Conservation (phyloP, 2,797 vertebrate species). For the Heteromormyrus szaboi region DNA sequence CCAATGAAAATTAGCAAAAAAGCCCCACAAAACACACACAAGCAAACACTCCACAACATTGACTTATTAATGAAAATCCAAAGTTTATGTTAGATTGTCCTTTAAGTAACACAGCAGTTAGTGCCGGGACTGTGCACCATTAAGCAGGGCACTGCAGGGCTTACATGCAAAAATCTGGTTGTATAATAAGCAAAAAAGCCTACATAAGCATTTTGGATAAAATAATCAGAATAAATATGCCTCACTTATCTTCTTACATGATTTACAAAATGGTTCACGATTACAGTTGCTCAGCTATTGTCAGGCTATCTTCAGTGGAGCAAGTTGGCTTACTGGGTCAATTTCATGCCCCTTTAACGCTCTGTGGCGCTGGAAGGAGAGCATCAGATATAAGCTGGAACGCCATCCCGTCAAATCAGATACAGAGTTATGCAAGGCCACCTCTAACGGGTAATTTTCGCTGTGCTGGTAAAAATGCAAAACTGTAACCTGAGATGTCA, state of each 20-base stretch:
- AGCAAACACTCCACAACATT: background rate
- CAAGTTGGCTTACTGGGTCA: background rate
- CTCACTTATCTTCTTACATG: background rate
- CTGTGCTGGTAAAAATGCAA: background rate
- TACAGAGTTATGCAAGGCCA: background rate
- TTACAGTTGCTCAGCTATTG: background rate
- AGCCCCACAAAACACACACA: background rate
- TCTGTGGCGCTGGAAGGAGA: background rate
- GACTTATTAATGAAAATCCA: background rate
- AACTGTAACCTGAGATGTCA: slow-evolving; percentile 3
- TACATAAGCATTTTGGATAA: background rate
- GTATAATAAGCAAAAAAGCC: background rate
- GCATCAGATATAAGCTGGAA: background rate
- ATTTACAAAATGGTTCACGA: background rate
- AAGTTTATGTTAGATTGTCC: background rate
- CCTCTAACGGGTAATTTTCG: background rate
- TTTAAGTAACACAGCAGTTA: background rate
- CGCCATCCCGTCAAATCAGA: background rate
- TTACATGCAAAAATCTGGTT: background rate
- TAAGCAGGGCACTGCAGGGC: background rate
- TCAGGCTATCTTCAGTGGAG: background rate
- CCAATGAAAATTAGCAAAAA: background rate
- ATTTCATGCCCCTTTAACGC: background rate
- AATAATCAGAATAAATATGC: background rate
- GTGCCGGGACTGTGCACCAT: background rate